Percentiles rank a stretch among this genome's conserved stretches.
These are phyloP conservation scores for Hemichromis elongatus DNA, from an alignment of 2,113 vertebrate genomes.

Conservation along the genomic window DNA sequence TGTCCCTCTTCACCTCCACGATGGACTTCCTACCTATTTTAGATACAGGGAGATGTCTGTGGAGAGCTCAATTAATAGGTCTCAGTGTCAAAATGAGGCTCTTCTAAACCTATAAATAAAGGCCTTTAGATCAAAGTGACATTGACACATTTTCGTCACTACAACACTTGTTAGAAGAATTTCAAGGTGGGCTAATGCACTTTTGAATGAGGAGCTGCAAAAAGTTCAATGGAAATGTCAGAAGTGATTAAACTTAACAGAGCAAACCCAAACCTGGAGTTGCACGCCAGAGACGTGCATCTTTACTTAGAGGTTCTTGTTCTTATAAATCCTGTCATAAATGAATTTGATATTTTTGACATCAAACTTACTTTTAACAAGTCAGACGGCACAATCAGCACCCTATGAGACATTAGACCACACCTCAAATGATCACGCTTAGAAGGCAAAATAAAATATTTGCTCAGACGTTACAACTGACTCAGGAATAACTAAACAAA, in stretches of 20 bases:
- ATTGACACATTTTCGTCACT: conserved; percentile 55
- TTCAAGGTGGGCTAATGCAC: not conserved
- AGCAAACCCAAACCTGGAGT: not conserved
- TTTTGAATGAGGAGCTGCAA: not conserved
- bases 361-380: not conserved
- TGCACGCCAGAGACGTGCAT: not conserved
- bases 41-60: conserved; percentile 59
- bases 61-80: conserved; percentile 67
- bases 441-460: not conserved
- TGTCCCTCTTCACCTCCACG: conserved; percentile 63
- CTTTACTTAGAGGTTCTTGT: not conserved
- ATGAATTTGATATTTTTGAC: not conserved
- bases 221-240: not conserved
- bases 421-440: not conserved
- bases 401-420: not conserved
- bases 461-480: not conserved
- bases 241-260: not conserved
- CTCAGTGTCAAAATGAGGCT: conserved; percentile 57
- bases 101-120: conserved; percentile 61
- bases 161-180: not conserved
- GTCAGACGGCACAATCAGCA: not conserved
- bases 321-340: not conserved
- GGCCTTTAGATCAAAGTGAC: conserved; percentile 48
- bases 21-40: conserved; percentile 69
- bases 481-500: not conserved